Conservation (phyloP, 2,797 vertebrate species). For the Karalla daura region DNA sequence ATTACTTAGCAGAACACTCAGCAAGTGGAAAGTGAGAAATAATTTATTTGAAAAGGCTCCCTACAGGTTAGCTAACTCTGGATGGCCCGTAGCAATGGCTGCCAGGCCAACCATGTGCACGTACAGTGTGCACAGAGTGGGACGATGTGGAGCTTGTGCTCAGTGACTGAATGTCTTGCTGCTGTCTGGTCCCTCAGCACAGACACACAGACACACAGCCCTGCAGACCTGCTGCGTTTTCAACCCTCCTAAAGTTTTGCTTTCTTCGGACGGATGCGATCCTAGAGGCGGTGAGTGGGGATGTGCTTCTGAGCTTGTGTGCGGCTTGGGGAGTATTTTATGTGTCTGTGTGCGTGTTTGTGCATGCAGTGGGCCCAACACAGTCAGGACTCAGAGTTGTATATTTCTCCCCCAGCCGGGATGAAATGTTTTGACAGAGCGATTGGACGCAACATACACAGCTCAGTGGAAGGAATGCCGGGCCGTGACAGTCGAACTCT, state of each 20-base stretch:
- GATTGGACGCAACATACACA: slow-evolving; percentile 70
- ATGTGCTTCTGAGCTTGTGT: slow-evolving; percentile 39
- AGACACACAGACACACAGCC: slow-evolving; percentile 14
- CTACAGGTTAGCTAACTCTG: slow-evolving; percentile 22
- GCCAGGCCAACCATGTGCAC: not conserved
- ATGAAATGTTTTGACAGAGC: slow-evolving; percentile 78
- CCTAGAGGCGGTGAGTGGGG: slow-evolving; percentile 21
- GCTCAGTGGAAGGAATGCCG: slow-evolving; percentile 74
- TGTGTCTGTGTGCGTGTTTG: slow-evolving; percentile 13
- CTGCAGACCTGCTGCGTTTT: slow-evolving; percentile 37
- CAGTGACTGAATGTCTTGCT: slow-evolving; percentile 3
- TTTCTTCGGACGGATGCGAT: slow-evolving; percentile 23
- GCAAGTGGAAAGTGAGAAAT: slow-evolving; percentile 54
- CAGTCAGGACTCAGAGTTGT: slow-evolving; percentile 48
- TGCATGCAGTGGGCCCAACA: slow-evolving; percentile 24
- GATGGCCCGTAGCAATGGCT: slow-evolving; percentile 23
- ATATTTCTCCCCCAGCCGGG: slow-evolving; percentile 53
- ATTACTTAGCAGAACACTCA: slow-evolving; percentile 47
- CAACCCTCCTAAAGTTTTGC: slow-evolving; percentile 2
- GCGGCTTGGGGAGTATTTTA: slow-evolving; percentile 21
- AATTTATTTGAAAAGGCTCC: slow-evolving; percentile 44
- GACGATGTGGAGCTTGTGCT: slow-evolving; percentile 9
- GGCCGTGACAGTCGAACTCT: slow-evolving; percentile 41
- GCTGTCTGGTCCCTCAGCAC: slow-evolving; percentile 10
- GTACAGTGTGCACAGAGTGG: not conserved